Base-by-base conservation (phyloP, 2,797 vertebrate species). In the Hafferia zeledoni region DNA sequence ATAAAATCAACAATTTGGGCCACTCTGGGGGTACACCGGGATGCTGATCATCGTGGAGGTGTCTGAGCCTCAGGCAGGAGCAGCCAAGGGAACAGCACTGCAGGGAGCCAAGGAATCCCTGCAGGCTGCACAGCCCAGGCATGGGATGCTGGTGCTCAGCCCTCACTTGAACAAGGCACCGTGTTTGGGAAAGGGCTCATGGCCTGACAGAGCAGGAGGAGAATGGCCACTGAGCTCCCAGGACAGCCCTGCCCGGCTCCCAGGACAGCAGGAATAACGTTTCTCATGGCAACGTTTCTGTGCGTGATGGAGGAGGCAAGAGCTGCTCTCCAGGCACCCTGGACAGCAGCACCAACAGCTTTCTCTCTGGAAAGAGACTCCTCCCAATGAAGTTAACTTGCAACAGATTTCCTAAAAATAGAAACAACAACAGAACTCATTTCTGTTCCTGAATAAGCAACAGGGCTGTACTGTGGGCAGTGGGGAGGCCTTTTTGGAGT, bases 1-100 rank as follows among this genome's bases (percentile, higher is more conserved):
- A 90, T 37, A 46, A 76, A 63, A 47, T 15, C 67, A 60, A 14
- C 37, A 9, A 0, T 28, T 5, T 43, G 77, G 61, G 63, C 33
- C 50, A 13, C 7, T 65, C 53, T 64, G 23, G 39, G 57, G 41
- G 43, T 15, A 25, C 63, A 39, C 7, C 1, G 3, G 47, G 47
- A 70, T 37, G 67, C 28, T 8, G 52, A 35, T 56, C 0, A 1
- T 35, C 63, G 63, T 9, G 0, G 49, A 70, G 35, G 59, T 37
- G 61, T 22, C n/a, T 56, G 22, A 56, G 55, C 16, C 56, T 59
- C 56, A 27, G 56, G 56, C 33, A 59, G 1, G 33, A 37, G 23
- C 23, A 57, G 56, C 55, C 53, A 56, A 56, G 52, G 31, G 31
- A 55, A 10, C 31, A 55, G 31, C 13, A 6, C 31, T 14, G 12